These are phyloP conservation scores for Ariolimax columbianus DNA, from an alignment of 2,888 invertebrate species.

Conservation along the genomic window DNA sequence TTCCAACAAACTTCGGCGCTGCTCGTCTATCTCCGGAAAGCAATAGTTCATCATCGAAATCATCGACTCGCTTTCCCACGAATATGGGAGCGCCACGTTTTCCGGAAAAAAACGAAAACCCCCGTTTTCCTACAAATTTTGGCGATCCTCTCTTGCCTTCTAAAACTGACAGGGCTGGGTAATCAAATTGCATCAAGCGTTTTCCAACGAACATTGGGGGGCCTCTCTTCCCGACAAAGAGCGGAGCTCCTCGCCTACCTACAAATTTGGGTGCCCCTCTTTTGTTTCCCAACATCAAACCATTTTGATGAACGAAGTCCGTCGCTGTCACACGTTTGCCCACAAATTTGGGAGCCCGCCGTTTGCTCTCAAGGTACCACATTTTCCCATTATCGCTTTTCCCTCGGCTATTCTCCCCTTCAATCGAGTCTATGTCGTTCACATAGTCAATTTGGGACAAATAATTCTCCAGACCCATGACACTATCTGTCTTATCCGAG, in stretches of 20 bases:
- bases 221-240: conserved; percentile 23
- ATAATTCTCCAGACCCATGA: no score
- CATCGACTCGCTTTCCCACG: background rate
- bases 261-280: conserved; percentile 19
- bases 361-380: background rate
- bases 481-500: no score
- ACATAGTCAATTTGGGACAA: no score
- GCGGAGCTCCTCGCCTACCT: conserved; percentile 7
- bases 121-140: conserved; percentile 17
- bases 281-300: background rate
- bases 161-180: background rate
- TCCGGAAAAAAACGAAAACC: background rate
- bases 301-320: background rate
- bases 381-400: background rate
- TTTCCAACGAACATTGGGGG: conserved; percentile 8
- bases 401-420: no score
- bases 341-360: background rate
- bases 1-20: conserved; percentile 1
- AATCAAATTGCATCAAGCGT: background rate
- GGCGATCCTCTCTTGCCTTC: conserved; percentile 1
- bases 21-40: background rate
- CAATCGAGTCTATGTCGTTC: no score
- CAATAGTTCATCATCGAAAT: background rate
- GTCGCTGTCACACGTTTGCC: background rate
- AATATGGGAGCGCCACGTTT: conserved; percentile 3